A percentile compares a stretch with the other conserved stretches of the same genome.
Evolutionary conservation across 2,113 vertebrate species (phyloP).

Genomic region (Blennius ocellaris): DNA sequence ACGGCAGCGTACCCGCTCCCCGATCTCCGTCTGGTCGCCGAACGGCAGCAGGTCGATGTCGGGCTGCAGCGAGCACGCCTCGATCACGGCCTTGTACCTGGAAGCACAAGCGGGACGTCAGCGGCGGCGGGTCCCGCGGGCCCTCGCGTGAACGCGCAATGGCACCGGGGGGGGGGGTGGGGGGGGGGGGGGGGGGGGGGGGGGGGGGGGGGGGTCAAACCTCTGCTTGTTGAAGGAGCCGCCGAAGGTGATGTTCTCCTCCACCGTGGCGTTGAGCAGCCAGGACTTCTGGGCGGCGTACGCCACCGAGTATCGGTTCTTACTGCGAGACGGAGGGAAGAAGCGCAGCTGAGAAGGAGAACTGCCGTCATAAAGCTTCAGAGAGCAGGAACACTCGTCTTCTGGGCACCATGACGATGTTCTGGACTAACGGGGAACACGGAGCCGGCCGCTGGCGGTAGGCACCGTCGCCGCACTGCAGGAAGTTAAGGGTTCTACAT

Average conservation of each 20-base stretch:
- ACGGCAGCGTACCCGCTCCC: conserved; percentile 88
- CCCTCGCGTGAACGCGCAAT: no score
- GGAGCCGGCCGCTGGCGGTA: no score
- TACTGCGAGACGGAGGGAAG: conserved; percentile 74
- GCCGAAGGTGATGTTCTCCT: conserved; percentile 98
- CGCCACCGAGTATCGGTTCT: conserved; percentile 94
- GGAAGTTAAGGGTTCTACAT: no score
- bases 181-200: no score
- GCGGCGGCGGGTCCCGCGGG: no score
- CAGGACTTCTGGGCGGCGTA: conserved; percentile 98
- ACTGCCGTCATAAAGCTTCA: conserved; percentile 37
- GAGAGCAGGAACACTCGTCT: conserved; percentile 58
- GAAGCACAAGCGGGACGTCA: not conserved
- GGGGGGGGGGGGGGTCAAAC: conserved; percentile 57
- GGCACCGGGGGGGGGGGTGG: no score
- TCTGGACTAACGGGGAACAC: no score
- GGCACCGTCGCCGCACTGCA: no score
- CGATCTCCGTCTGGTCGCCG: conserved; percentile 99
- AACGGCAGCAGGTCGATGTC: conserved; percentile 97
- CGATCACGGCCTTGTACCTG: conserved; percentile 97
- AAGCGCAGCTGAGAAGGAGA: conserved; percentile 22
- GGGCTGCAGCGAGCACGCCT: conserved; percentile 97
- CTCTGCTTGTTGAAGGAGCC: conserved; percentile 95
- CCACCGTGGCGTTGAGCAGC: conserved; percentile 96
- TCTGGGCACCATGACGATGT: no score